Base-by-base conservation (phyloP, 2,797 vertebrate species). In the Schizopygopsis pylzovi region DNA sequence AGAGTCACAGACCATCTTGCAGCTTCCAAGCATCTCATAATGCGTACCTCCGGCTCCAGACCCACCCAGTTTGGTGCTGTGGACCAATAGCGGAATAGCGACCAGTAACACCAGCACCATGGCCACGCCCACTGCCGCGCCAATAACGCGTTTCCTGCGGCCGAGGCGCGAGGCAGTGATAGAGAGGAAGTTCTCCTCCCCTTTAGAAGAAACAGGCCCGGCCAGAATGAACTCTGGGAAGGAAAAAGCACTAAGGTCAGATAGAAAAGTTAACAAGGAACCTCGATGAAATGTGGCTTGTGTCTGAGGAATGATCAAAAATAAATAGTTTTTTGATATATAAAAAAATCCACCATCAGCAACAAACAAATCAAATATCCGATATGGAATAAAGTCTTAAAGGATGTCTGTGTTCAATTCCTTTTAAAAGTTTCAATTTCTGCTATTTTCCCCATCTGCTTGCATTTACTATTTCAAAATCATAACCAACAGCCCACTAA, bases 61-160 rank as follows among this genome's bases (percentile, higher is more conserved):
- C 37, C 96, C 96, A 79, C 92, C 95, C 90, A 94, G 92, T 90
- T 97, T 97, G 84, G 97, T 98, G 93, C 96, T 97, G 94, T 98
- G 97, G 87, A 99, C 98, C 94, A 99, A 96, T 93, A 99, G 93
- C 56, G 98, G 98, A 91, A 99, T 99, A 92, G 98, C 97, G 91
- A 99, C 96, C 84, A 99, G 95, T 86, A 99, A 94, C 87, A 99
- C 92, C 88, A 99, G 94, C 88, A 99, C 97, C 98, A 99, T 99
- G 93, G 97, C 97, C 95, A 99, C 97, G 56, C 97, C 97, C 43
- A 99, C 95, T 92, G 97, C 98, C 67, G 96, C 97, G 61, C 96
- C 98, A 9, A 98, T 97, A 90, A 98, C 97, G 79, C 98, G 95
- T 95, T 97, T 97, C 91, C 97, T 96, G 90, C 95, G 96, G 94